Base-by-base conservation (phyloP, 1,140 invertebrate species). In the Archegozetes longisetosus region DNA sequence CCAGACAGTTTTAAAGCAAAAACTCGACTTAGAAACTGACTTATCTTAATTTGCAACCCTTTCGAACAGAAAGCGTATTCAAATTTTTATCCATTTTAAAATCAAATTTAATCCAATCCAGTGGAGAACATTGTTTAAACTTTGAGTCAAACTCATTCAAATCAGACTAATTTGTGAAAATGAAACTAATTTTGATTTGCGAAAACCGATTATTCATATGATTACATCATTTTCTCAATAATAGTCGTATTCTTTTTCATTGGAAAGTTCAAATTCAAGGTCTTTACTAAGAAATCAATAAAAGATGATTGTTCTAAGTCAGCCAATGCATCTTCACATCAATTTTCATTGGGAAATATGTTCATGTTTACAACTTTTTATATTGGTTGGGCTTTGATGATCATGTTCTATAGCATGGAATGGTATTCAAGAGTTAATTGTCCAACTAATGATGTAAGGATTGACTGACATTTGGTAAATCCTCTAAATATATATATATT, bases 351-450 rank as follows among this genome's bases (percentile, higher is more conserved):
- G 58, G 78, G 83, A 14, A 93, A 93, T 69, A 74, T 91, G 2
- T 78, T 89, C 55, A 76, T 94, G 64, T 92, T 88, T 86, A 76
- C 85, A 12, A 71, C 75, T 0, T 72, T 92, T 20, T 81, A 83
- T 48, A 70, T 82, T 1, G 89, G 88, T 28, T 84, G 79, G 63
- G 86, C 86, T n/a, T 64, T 86, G 6, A 67, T 88, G 4, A 77
- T 86, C 65, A 82, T 82, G 64, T 68, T 87, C 0, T 94, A 93
- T 68, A 76, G 81, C 26, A 83, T 89, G 76, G 89, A 94, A 71
- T 86, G 80, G 71, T 91, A 83, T 70, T 85, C 88, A 0, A 77
- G 85, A 52, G 71, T 76, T 29, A 90, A 91, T 69, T 89, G 86
- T 70, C 80, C 80, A 52, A n/a, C 29, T 12, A 32, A 24, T 48